Evolutionary conservation across 2,797 vertebrate genomes (phyloP).

Genomic region (Ciconia nigra): DNA sequence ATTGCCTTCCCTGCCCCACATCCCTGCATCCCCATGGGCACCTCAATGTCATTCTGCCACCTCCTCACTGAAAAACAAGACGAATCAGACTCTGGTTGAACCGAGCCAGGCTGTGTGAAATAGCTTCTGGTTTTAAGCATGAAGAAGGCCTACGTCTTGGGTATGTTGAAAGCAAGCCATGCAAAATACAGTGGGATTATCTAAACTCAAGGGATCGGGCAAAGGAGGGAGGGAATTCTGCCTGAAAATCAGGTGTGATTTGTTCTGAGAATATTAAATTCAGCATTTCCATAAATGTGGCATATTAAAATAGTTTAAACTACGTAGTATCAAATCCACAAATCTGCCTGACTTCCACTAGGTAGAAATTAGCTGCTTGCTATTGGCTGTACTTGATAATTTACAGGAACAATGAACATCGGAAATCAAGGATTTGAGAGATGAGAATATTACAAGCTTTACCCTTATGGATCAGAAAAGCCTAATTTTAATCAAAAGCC

Average conservation of each 20-base stretch:
- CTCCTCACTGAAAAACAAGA: neutral
- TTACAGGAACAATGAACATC: neutral
- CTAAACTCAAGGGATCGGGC: neutral
- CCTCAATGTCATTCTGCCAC: neutral
- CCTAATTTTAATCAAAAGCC: slow-evolving; percentile 15
- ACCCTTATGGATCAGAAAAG: neutral
- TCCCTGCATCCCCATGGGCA: rapidly evolving
- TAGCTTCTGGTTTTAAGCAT: neutral
- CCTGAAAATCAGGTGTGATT: slow-evolving; percentile 1
- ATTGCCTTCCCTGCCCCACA: neutral
- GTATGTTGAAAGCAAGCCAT: neutral
- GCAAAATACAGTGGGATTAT: slow-evolving; percentile 5
- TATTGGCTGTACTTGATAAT: neutral
- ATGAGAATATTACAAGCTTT: slow-evolving; percentile 11
- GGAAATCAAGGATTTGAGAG: slow-evolving; percentile 33
- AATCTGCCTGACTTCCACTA: neutral
- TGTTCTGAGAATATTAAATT: slow-evolving; percentile 28
- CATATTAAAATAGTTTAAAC: neutral
- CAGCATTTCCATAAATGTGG: slow-evolving; percentile 2
- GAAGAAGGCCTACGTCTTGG: neutral
- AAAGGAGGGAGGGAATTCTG: neutral
- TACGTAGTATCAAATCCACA: neutral
- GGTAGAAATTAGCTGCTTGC: slow-evolving; percentile 6
- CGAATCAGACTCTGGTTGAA: neutral
- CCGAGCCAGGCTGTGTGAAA: neutral